phyloP scores from a whole-genome alignment of 1,140 invertebrate genomes.

The Leptonema lineaticorne region DNA sequence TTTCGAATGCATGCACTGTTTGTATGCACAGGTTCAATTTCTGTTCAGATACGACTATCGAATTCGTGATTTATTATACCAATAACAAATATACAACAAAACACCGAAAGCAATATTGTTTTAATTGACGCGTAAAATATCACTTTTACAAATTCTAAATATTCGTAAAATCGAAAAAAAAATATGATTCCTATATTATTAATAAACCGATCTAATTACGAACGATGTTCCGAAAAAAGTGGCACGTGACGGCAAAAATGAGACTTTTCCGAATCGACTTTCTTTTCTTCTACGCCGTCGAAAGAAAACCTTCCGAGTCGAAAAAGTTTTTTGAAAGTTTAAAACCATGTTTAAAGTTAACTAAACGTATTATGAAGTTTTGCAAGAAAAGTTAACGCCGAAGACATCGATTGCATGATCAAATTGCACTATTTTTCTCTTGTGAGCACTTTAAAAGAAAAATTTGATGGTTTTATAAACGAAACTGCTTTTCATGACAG shows the following conservation, averaged over 20 bases:
- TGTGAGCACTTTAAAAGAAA: too few species aligned
- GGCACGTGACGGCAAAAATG: too few species aligned
- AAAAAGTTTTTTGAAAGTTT: conserved; percentile 1
- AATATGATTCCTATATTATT: too few species aligned
- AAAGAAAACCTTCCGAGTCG: too few species aligned
- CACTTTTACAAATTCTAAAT: too few species aligned
- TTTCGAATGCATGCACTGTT: neutral
- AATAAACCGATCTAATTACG: too few species aligned
- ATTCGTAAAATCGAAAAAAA: too few species aligned
- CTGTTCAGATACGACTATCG: conserved; percentile 4
- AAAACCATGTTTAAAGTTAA: neutral
- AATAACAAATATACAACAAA: neutral
- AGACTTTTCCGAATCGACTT: too few species aligned
- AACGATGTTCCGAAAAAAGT: too few species aligned
- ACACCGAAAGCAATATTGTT: neutral
- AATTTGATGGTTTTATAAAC: too few species aligned
- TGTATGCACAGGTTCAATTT: conserved; percentile 16
- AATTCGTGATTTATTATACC: conserved; percentile 2
- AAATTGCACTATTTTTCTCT: neutral
- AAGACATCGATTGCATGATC: neutral
- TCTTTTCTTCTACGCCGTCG: too few species aligned
- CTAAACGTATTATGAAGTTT: neutral
- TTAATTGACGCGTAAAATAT: neutral
- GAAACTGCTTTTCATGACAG: too few species aligned
- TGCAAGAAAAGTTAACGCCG: neutral